phyloP scores from a whole-genome alignment of 2,888 invertebrate species.

The Loripinus fragilis region DNA sequence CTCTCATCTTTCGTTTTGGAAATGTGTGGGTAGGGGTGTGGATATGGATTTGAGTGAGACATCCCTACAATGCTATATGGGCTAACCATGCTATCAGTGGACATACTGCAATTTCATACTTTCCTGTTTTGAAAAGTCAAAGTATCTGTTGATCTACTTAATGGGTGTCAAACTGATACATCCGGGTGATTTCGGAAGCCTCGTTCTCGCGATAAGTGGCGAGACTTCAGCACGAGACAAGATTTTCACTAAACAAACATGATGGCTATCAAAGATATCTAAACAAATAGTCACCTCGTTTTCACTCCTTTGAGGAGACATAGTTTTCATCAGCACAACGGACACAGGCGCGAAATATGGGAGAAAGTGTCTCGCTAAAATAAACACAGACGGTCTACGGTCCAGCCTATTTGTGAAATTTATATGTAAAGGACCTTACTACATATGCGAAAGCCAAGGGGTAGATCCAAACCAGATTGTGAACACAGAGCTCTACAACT shows the following conservation, averaged over 20 bases:
- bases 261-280: constrained; percentile 60
- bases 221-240: constrained; percentile 41
- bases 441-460: too few relatives aligned
- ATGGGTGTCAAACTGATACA: constrained; percentile 12
- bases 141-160: not conserved
- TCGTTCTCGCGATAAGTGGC: constrained; percentile 39
- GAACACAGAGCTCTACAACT: too few relatives aligned
- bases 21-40: too few relatives aligned
- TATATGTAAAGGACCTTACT: too few relatives aligned
- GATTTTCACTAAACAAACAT: constrained; percentile 54
- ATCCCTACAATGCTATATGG: too few relatives aligned
- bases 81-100: too few relatives aligned
- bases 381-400: constrained; percentile 58
- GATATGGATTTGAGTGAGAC: too few relatives aligned
- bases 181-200: constrained; percentile 19
- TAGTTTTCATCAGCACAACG: constrained; percentile 57
- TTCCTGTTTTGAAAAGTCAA: constrained; percentile 18
- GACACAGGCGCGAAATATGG: constrained; percentile 44
- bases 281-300: constrained; percentile 62
- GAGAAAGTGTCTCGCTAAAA: constrained; percentile 46
- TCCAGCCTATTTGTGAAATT: not conserved
- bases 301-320: constrained; percentile 61
- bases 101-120: not conserved
- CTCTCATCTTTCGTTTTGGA: too few relatives aligned
- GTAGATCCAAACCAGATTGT: too few relatives aligned